A percentile compares a stretch with the other conserved stretches of the same genome.
Evolutionary conservation across 2,113 vertebrate genomes (phyloP).

Genomic region (Otis tarda): DNA sequence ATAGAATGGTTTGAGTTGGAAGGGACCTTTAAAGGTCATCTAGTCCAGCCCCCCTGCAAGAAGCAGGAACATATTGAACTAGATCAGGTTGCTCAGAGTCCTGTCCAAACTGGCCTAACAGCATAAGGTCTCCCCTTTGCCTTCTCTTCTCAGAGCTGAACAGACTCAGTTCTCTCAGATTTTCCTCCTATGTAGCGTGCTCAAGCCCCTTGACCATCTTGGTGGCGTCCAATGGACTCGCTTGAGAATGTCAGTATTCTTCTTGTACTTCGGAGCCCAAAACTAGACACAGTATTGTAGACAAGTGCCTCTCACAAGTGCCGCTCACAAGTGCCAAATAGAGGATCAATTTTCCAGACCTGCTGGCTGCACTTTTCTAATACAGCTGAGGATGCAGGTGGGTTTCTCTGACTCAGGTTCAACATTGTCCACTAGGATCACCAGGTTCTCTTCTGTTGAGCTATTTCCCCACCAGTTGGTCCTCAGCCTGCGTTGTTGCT

Average conservation of each 20-base stretch:
- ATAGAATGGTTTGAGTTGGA: no score
- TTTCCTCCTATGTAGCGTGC: neutral
- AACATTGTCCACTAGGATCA: neutral
- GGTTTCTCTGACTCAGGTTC: neutral
- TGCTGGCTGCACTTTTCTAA: neutral
- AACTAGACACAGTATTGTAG: neutral
- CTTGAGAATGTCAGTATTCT: neutral
- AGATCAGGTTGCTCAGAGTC: no score
- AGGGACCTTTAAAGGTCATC: no score
- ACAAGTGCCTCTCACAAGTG: neutral
- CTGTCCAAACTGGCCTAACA: no score
- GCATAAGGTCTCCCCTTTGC: neutral
- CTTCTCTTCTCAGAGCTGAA: neutral
- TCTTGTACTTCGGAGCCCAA: neutral
- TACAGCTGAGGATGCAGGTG: neutral
- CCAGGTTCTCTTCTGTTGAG: neutral
- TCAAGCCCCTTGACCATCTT: accelerated
- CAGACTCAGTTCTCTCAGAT: neutral
- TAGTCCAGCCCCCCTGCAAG: no score
- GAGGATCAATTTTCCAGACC: neutral
- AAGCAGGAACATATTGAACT: no score
- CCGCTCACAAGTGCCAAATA: neutral
- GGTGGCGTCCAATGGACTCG: neutral
- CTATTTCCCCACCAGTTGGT: neutral
- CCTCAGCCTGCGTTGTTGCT: neutral